phyloP scores from a whole-genome alignment of 2,113 vertebrate species.

The Lampris incognitus region DNA sequence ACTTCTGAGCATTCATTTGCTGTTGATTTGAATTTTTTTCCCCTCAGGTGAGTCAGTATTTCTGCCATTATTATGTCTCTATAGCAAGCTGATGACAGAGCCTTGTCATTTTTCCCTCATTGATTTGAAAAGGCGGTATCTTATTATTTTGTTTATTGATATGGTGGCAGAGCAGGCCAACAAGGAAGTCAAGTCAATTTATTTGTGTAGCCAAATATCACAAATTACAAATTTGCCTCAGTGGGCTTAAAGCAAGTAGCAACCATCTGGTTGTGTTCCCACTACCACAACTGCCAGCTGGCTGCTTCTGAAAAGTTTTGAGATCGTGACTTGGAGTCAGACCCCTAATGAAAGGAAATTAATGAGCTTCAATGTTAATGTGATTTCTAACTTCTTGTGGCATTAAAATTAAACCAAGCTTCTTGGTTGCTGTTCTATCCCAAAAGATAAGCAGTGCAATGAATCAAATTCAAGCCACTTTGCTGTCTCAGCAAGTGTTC shows the following conservation, averaged over 20 bases:
- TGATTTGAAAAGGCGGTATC: conserved; percentile 22
- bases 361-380: conserved; percentile 1
- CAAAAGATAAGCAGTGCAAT: conserved; percentile 25
- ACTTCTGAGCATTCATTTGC: not conserved
- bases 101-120: conserved; percentile 39
- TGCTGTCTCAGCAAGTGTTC: conserved; percentile 43
- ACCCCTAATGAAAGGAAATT: conserved; percentile 9
- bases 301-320: conserved; percentile 5
- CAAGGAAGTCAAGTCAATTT: not conserved
- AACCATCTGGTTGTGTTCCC: conserved; percentile 44
- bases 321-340: conserved; percentile 14
- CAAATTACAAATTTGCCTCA: no score
- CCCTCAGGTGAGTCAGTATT: conserved; percentile 32
- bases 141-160: conserved; percentile 24
- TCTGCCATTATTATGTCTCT: conserved; percentile 37
- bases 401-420: conserved; percentile 21
- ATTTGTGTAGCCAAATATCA: no score
- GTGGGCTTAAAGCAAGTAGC: not conserved
- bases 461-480: conserved; percentile 27
- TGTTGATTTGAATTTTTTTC: conserved; percentile 23
- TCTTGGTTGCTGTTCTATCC: conserved; percentile 18
- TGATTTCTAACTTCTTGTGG: conserved; percentile 14
- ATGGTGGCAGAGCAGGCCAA: conserved; percentile 16
- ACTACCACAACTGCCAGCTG: conserved; percentile 14
- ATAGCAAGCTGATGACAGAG: not conserved